phyloP scores from a whole-genome alignment of 2,113 vertebrate species.

The Menidia beryllina region DNA sequence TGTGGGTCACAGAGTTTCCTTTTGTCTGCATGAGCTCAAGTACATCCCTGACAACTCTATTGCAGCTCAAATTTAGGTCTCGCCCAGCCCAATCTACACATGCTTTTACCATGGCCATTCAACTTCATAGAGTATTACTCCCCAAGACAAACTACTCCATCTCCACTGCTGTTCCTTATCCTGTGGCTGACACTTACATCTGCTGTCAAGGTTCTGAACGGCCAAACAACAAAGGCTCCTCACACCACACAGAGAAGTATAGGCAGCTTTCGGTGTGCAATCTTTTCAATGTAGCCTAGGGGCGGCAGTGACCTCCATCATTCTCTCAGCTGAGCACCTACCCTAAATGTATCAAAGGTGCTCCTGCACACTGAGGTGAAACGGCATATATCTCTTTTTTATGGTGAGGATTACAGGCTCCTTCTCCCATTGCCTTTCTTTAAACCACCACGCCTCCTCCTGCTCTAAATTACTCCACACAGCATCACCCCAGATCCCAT shows the following conservation, averaged over 20 bases:
- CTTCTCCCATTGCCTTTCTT: conserved; percentile 33
- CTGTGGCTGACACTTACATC: conserved; percentile 69
- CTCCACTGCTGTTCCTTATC: conserved; percentile 63
- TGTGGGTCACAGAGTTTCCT: neutral
- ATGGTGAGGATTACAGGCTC: conserved; percentile 66
- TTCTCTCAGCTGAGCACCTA: conserved; percentile 70
- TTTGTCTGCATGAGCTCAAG: no score
- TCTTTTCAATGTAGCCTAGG: conserved; percentile 58
- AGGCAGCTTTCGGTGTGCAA: conserved; percentile 38
- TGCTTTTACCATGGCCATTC: conserved; percentile 31
- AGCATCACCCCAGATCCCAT: conserved; percentile 78
- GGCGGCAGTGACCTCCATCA: conserved; percentile 61
- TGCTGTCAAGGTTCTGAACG: conserved; percentile 68
- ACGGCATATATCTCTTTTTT: conserved; percentile 60
- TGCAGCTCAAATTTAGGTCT: conserved; percentile 1
- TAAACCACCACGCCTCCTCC: conserved; percentile 67
- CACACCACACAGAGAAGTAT: conserved; percentile 31
- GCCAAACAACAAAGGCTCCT: conserved; percentile 63
- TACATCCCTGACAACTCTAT: conserved; percentile 6
- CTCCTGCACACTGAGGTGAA: conserved; percentile 64
- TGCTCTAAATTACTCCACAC: conserved; percentile 78
- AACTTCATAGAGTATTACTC: conserved; percentile 59
- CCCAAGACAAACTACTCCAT: conserved; percentile 37
- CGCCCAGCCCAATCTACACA: conserved; percentile 26
- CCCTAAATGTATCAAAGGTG: conserved; percentile 62